These are phyloP conservation scores for Subacronicta megacephala DNA, from an alignment of 2,888 invertebrate genomes.

Conservation along the genomic window DNA sequence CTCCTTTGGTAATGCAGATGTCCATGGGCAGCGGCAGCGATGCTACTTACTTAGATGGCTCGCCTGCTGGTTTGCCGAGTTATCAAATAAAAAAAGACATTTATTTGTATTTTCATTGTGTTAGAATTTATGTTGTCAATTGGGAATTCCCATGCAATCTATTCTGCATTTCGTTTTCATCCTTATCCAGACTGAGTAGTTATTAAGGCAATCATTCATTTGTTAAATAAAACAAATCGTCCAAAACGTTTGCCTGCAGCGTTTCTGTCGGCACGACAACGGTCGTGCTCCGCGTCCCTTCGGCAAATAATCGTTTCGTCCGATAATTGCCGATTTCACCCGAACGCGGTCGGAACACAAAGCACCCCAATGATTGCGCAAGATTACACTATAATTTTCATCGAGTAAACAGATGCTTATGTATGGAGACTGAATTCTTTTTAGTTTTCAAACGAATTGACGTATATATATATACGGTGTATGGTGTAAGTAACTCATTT, in stretches of 20 bases:
- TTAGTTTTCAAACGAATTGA: conserved; percentile 63
- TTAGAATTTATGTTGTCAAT: neutral
- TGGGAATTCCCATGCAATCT: conserved; percentile 17
- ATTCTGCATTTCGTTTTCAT: conserved; percentile 34
- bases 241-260: conserved; percentile 51
- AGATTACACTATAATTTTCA: conserved; percentile 79
- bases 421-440: conserved; percentile 45
- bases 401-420: conserved; percentile 64
- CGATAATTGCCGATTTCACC: conserved; percentile 73
- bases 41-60: too few relatives aligned
- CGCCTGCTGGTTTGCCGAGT: too few relatives aligned
- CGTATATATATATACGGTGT: conserved; percentile 35
- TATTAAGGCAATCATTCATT: conserved; percentile 54
- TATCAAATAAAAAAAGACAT: too few relatives aligned
- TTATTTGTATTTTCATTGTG: conserved; percentile 1
- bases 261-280: conserved; percentile 56
- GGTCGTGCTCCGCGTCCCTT: conserved; percentile 58
- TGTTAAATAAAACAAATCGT: conserved; percentile 50
- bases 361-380: conserved; percentile 71
- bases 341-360: conserved; percentile 60
- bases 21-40: too few relatives aligned
- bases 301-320: conserved; percentile 68
- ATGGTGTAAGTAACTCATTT: conserved; percentile 34
- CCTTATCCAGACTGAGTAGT: conserved; percentile 22
- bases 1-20: too few relatives aligned